Base-by-base conservation (phyloP, 2,797 vertebrate genomes). In the Clamator glandarius region DNA sequence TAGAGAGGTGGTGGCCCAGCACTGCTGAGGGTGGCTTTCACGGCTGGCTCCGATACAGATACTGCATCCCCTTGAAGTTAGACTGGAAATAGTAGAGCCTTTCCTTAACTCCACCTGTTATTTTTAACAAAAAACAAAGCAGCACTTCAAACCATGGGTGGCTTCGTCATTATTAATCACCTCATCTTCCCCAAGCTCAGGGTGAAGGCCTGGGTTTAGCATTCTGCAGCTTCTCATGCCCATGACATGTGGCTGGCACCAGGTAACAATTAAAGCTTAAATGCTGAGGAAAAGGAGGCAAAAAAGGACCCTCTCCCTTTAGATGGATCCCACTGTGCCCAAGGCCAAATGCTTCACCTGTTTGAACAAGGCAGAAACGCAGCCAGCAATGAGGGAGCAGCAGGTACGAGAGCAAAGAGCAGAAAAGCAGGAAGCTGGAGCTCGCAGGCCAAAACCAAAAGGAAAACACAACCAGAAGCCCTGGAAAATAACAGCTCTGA, bases 141-240 rank as follows among this genome's bases (percentile, higher is more conserved):
- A n/a, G n/a, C n/a, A n/a, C 21, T 41, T 70, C n/a, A 20, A n/a
- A n/a, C n/a, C n/a, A n/a, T n/a, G n/a, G n/a, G n/a, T n/a, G n/a
- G n/a, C n/a, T n/a, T n/a, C n/a, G n/a, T n/a, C 23, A 33, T 79
- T 44, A 59, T 17, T 35, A 55, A 8, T 44, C 67, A 39, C 44
- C 74, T 23, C 26, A 59, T 10, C 31, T 46, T 46, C 46, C 11
- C 23, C 36, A 70, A 31, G 14, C 29, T 58, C 50, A 64, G 16
- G 70, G 50, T 0, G 0, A 89, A 90, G 17, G 25, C 51, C 42
- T 67, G 16, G 0, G 14, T 68, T 80, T 31, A 87, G 35, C 41
- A 20, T 52, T 35, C 29, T 88, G 23, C 63, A 84, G 57, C 44
- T 86, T 76, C 62, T 58, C 41, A 31, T 73, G 62, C 44, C 48